Conservation (phyloP, 1,140 invertebrate species). For the Mercenaria mercenaria region DNA sequence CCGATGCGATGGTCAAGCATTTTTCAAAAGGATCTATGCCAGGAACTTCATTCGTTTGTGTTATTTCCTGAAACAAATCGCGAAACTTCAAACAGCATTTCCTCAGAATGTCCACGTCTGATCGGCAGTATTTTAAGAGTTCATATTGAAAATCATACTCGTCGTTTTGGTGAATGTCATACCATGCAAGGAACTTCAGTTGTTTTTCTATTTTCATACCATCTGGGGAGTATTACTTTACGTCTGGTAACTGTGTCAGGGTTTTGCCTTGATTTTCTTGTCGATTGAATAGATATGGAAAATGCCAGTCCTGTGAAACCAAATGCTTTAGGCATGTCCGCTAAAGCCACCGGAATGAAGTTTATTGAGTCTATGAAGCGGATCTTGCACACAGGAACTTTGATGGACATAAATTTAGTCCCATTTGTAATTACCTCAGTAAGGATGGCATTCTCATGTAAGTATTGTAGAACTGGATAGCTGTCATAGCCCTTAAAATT, state of each 20-base stretch:
- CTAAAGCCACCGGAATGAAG: conserved; percentile 34
- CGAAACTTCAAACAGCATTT: conserved; percentile 28
- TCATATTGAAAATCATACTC: conserved; percentile 39
- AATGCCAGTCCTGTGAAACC: conserved; percentile 32
- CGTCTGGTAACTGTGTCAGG: background rate
- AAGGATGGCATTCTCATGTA: conserved; percentile 8
- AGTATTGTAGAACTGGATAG: background rate
- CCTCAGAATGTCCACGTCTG: conserved; percentile 56
- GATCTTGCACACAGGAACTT: conserved; percentile 20
- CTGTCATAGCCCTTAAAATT: conserved; percentile 40
- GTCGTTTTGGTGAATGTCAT: background rate
- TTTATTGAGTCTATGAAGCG: conserved; percentile 21
- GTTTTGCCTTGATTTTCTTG: background rate
- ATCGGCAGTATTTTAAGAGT: background rate
- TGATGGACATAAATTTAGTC: conserved; percentile 11
- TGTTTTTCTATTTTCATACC: background rate
- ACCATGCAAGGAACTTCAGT: conserved; percentile 31
- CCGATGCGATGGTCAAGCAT: conserved; percentile 7
- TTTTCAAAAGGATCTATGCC: conserved; percentile 14
- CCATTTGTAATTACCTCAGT: too few relatives aligned
- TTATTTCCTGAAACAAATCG: background rate
- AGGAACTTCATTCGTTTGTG: background rate
- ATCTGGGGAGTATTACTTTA: conserved; percentile 13
- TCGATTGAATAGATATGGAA: conserved; percentile 47
- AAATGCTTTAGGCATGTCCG: conserved; percentile 37